Conservation (phyloP, 2,797 vertebrate species). For the Eptatretus atami region DNA sequence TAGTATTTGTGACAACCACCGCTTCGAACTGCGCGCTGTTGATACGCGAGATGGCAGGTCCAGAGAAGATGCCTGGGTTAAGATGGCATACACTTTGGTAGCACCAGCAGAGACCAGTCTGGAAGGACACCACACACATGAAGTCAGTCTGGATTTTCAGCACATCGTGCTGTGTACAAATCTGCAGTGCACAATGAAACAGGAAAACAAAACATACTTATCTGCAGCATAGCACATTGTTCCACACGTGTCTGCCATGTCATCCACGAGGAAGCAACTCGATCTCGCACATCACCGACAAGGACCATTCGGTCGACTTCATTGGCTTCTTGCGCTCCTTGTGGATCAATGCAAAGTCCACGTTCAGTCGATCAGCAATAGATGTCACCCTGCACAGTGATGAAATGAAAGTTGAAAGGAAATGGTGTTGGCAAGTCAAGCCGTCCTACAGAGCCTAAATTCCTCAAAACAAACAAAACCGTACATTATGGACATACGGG, state of each 20-base stretch:
- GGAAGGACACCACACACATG: slow-evolving; percentile 10
- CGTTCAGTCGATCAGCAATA: slow-evolving; percentile 81
- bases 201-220: slow-evolving; percentile 29
- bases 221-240: slow-evolving; percentile 86
- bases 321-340: slow-evolving; percentile 90
- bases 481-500: too few species aligned
- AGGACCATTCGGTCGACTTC: slow-evolving; percentile 95
- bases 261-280: slow-evolving; percentile 76
- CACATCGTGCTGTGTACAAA: not conserved
- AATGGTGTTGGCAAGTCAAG: too few species aligned
- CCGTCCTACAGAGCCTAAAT: too few species aligned
- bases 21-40: slow-evolving; percentile 91
- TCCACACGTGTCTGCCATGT: slow-evolving; percentile 94
- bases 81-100: slow-evolving; percentile 79
- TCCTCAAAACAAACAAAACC: too few species aligned
- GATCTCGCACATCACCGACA: slow-evolving; percentile 68
- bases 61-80: slow-evolving; percentile 95
- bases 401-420: not conserved
- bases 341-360: slow-evolving; percentile 94
- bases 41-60: slow-evolving; percentile 75
- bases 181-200: not conserved
- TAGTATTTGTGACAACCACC: slow-evolving; percentile 89
- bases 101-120: slow-evolving; percentile 80
- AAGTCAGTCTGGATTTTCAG: not conserved
- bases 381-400: slow-evolving; percentile 49